A percentile compares a stretch with the other conserved stretches of the same genome.
Conservation (phyloP, 2,797 vertebrate species). For the Anableps anableps region DNA sequence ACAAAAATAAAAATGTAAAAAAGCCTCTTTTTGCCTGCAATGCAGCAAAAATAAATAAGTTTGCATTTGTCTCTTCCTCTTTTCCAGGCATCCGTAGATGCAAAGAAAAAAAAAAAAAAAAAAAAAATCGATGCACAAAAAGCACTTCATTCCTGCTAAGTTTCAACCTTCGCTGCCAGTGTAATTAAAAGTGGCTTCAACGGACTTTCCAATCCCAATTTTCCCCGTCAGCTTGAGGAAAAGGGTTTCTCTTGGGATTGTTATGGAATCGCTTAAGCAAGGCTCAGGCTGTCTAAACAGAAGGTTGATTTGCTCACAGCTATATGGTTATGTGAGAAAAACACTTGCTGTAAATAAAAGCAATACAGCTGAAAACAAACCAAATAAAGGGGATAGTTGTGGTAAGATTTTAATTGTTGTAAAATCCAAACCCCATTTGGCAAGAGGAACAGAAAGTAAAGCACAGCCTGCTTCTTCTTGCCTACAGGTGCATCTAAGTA, state of each 20-base stretch:
- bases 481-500: not conserved
- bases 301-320: slow-evolving; percentile 58
- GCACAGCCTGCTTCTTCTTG: not conserved
- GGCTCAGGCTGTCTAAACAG: slow-evolving; percentile 44
- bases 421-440: not conserved
- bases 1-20: slow-evolving; percentile 2
- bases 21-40: slow-evolving; percentile 55
- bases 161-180: slow-evolving; percentile 73
- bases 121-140: slow-evolving; percentile 78
- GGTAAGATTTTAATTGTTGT: not conserved
- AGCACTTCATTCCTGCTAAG: slow-evolving; percentile 76
- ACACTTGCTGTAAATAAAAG: slow-evolving; percentile 18
- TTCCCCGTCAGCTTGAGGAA: slow-evolving; percentile 39
- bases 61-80: slow-evolving; percentile 53
- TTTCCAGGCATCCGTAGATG: slow-evolving; percentile 44
- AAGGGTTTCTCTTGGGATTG: slow-evolving; percentile 34
- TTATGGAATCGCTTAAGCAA: slow-evolving; percentile 23
- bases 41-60: slow-evolving; percentile 48
- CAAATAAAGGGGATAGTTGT: not conserved
- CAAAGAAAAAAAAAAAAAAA: no score
- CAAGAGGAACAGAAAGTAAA: slow-evolving; percentile 16
- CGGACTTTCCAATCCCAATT: slow-evolving; percentile 55
- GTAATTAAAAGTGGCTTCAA: slow-evolving; percentile 79
- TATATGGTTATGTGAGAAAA: slow-evolving; percentile 10
- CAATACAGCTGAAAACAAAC: not conserved